Base-by-base conservation (phyloP, 2,797 vertebrate species). In the Tapirus indicus region DNA sequence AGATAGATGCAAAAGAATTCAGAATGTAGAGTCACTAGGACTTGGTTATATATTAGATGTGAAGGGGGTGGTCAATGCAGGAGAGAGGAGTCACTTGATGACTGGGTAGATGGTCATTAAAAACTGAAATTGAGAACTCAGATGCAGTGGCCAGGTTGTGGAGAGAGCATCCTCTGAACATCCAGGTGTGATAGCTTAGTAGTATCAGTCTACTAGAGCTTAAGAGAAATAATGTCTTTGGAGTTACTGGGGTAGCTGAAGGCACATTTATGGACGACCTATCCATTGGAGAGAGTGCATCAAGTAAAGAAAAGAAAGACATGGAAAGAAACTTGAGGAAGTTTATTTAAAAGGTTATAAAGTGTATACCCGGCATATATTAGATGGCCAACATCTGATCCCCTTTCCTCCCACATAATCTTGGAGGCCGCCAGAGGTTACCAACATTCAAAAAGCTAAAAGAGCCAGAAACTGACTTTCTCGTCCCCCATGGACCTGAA, bases 231-330 rank as follows among this genome's bases (percentile, higher is more conserved):
- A 80, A 38, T 68, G 7, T 69, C 44, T n/a, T 54, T 7, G 38
- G 4, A 35, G 16, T 44, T 13, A 68, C 47, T 77, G 47, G 13
- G 14, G 25, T 18, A 74, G 6, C 25, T 74, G 1, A 5, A 74
- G 47, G 6, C 10, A 75, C 23, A 27, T 4, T 71, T 74, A 32
- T 10, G 2, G 1, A 3, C 32, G 32, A 29, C 6, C 38, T 41
- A 21, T 4, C n/a, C 2, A 2, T 41, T 56, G 16, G 14, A 47
- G 13, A 79, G 2, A 38, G 20, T 32, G 14, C 5, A 38, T 0
- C 25, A 54, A 79, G 38, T 58, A 66, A 54, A 38, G 11, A 17
- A 1, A 47, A 38, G 49, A 49, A 3, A 1, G 35, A 78, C 49
- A 8, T 52, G 41, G 29, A 38, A 49, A 77, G 3, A 25, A 41